Evolutionary conservation across 2,113 vertebrate genomes (phyloP).

Genomic region (Brachirus orientalis): DNA sequence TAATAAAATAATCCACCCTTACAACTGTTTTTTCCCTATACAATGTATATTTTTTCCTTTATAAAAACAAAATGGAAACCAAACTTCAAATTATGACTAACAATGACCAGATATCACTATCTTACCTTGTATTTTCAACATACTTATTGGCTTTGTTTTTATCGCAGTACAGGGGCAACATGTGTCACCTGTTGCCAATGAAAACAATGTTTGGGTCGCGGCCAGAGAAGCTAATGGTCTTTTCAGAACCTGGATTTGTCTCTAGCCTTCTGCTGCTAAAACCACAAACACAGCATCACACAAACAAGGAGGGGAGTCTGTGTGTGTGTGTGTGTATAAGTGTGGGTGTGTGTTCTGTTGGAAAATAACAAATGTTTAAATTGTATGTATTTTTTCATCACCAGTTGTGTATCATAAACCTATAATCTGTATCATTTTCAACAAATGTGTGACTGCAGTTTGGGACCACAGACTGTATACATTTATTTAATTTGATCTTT

Average conservation of each 20-base stretch:
- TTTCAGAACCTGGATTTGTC: constrained; percentile 86
- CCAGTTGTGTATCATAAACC: constrained; percentile 1
- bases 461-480: constrained; percentile 36
- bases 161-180: constrained; percentile 33
- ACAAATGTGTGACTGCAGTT: constrained; percentile 47
- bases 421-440: constrained; percentile 51
- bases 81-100: not conserved
- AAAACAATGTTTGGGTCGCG: constrained; percentile 41
- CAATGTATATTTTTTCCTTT: too few relatives aligned
- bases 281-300: constrained; percentile 80
- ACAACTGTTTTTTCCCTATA: not conserved
- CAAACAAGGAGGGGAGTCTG: constrained; percentile 72
- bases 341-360: constrained; percentile 25
- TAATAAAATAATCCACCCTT: constrained; percentile 20
- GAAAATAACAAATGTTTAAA: constrained; percentile 7
- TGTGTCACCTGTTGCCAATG: constrained; percentile 32
- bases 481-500: not conserved
- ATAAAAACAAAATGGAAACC: too few relatives aligned
- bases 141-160: constrained; percentile 27
- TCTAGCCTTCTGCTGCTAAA: constrained; percentile 82
- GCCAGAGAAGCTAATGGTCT: constrained; percentile 70
- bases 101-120: constrained; percentile 1
- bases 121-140: constrained; percentile 25
- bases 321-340: constrained; percentile 47
- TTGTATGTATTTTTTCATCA: constrained; percentile 10